Percentiles rank a stretch among this genome's conserved stretches.
phyloP scores from a whole-genome alignment of 2,797 vertebrate genomes.

The Sebastes kiyomatsui region DNA sequence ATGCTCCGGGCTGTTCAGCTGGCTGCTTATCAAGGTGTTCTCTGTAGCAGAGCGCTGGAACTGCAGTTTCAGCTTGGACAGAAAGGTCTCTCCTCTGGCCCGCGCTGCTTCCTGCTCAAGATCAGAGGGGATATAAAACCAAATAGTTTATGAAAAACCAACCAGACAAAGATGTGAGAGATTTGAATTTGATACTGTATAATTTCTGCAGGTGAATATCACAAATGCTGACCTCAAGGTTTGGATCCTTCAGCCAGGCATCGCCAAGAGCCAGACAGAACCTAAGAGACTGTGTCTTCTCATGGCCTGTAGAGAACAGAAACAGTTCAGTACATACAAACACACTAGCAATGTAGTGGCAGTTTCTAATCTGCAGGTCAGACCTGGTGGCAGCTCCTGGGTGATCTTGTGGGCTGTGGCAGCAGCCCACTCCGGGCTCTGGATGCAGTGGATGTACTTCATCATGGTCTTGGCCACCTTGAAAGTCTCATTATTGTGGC shows the following conservation, averaged over 20 bases:
- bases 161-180: not conserved
- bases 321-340: not conserved
- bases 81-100: conserved; percentile 83
- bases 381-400: conserved; percentile 93
- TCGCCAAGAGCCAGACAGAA: conserved; percentile 91
- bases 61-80: conserved; percentile 88
- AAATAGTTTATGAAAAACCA: not conserved
- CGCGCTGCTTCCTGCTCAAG: conserved; percentile 65
- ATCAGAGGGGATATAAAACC: not conserved
- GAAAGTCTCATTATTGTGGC: conserved; percentile 81
- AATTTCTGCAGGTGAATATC: not conserved
- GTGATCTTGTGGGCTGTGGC: conserved; percentile 92
- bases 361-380: not conserved
- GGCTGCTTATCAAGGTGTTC: conserved; percentile 83
- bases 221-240: conserved; percentile 80
- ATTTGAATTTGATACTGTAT: not conserved
- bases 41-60: conserved; percentile 90
- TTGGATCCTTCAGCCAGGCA: conserved; percentile 87
- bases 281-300: conserved; percentile 89
- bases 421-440: conserved; percentile 91
- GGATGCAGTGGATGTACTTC: conserved; percentile 89
- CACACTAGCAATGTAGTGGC: not conserved
- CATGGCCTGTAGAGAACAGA: conserved; percentile 81
- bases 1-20: conserved; percentile 83
- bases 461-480: conserved; percentile 86